Base-by-base conservation (phyloP, 2,888 invertebrate genomes). In the Blera fallax region DNA sequence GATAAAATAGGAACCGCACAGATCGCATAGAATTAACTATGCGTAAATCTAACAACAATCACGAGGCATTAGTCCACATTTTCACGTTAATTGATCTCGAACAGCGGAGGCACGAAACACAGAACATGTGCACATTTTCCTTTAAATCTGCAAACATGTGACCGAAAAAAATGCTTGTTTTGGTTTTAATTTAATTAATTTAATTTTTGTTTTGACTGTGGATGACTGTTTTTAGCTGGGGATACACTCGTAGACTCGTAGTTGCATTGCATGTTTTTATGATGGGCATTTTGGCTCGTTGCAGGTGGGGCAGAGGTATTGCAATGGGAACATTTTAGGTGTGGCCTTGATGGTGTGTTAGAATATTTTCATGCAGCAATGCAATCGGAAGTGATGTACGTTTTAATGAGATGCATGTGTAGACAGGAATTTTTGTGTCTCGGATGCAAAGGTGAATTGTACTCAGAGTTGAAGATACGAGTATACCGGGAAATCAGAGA, bases 21-120 rank as follows among this genome's bases (percentile, higher is more conserved):
- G 60, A 58, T 76, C 76, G 40, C 70, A 67, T 54, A 81, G 52
- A 40, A 67, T 43, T 77, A 81, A 80, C 85, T 65, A 76, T 81
- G 85, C 81, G 81, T 85, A 76, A 64, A 77, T 81, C 70, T 85
- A 81, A 43, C 70, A 77, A 72, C 72, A 81, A 81, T 81, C 80
- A 80, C 80, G 76, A 64, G 76, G 85, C 48, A 76, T 85, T 77
- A 67, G 72, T 64, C 80, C 77, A 81, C 70, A 76, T 80, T 76
- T 81, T 81, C 65, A 76, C 81, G 81, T 85, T 85, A 85, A 85
- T 85, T 81, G 85, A 81, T 85, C 60, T 79, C 45, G 52, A 85
- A 80, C 80, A 78, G 62, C 54, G 54, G 58, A 27, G 50, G 37
- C 18, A 43, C 5, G 4, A 48, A 54, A 76, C 80, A 45, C n/a